Evolutionary conservation across 2,888 invertebrate genomes (phyloP).

Genomic region (Sepioteuthis lessoniana): DNA sequence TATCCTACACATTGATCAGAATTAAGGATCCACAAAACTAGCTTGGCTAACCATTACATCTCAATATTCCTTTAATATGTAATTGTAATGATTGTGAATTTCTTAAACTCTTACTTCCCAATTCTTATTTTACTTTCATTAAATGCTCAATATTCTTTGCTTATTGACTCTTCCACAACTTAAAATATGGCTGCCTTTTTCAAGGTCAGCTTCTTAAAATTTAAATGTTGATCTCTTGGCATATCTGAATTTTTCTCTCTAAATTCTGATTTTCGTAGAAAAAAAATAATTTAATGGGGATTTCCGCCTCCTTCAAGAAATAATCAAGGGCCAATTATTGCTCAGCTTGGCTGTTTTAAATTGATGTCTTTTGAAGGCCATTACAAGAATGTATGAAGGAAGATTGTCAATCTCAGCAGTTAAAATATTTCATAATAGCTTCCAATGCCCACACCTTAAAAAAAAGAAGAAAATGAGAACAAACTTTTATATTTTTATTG

Average conservation of each 20-base stretch:
- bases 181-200: not conserved
- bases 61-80: not conserved
- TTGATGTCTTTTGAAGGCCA: not conserved
- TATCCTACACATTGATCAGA: not conserved
- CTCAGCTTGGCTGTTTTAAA: not conserved
- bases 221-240: too few relatives aligned
- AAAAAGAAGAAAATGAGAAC: too few relatives aligned
- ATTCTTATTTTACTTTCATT: not conserved
- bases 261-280: not conserved
- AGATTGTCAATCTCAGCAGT: too few relatives aligned
- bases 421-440: too few relatives aligned
- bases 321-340: not conserved
- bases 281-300: not conserved
- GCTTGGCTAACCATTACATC: not conserved
- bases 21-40: not conserved
- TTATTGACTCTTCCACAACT: not conserved
- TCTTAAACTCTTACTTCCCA: not conserved
- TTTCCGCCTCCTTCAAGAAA: not conserved
- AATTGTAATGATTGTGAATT: not conserved
- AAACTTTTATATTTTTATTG: too few relatives aligned
- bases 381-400: not conserved
- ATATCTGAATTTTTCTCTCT: not conserved
- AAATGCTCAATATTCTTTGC: not conserved
- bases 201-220: not conserved
- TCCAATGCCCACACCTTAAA: too few relatives aligned